A percentile compares a stretch with the other conserved stretches of the same genome.
These are phyloP conservation scores for Thalassarche chlororhynchos DNA, from an alignment of 2,113 vertebrate genomes.

Conservation along the genomic window DNA sequence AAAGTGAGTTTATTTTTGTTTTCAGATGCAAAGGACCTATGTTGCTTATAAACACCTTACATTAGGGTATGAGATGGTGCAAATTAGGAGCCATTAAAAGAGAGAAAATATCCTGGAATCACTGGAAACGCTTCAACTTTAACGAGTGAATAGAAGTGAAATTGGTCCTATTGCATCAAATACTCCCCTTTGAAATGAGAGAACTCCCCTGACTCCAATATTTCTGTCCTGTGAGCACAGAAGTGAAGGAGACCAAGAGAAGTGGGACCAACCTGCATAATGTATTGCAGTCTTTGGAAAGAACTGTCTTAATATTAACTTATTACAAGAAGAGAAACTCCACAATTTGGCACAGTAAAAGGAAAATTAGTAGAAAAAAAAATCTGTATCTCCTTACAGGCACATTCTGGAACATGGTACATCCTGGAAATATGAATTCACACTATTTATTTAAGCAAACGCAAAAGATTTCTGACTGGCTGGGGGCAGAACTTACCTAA, in stretches of 20 bases:
- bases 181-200: background rate
- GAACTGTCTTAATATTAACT: constrained; percentile 16
- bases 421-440: constrained; percentile 43
- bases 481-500: background rate
- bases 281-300: background rate
- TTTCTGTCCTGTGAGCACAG: background rate
- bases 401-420: background rate
- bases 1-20: background rate
- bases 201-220: background rate
- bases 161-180: background rate
- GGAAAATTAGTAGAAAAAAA: constrained; percentile 8
- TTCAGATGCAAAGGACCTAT: background rate
- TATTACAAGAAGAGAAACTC: background rate
- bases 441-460: constrained; percentile 17
- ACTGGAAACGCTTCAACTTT: background rate
- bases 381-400: background rate
- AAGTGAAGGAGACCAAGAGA: background rate
- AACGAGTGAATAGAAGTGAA: background rate
- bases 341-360: background rate
- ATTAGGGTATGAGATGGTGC: background rate
- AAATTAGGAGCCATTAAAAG: background rate
- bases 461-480: background rate
- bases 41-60: background rate
- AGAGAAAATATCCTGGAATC: background rate
- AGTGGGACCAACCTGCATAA: background rate